Evolutionary conservation across 1,140 invertebrate genomes (phyloP).

Genomic region (Drosophila sechellia): DNA sequence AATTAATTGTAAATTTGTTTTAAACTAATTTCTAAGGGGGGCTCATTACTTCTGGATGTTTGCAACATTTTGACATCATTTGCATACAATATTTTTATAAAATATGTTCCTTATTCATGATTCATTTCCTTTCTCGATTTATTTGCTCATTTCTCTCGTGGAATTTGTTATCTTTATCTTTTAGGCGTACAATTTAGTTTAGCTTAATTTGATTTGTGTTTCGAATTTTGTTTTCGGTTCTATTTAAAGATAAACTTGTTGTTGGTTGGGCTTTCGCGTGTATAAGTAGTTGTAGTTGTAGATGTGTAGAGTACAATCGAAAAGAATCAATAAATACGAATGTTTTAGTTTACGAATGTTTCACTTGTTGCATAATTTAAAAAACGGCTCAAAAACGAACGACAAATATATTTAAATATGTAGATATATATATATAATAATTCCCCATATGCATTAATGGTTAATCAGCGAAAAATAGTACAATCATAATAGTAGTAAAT

Average conservation of each 20-base stretch:
- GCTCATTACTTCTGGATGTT: slow-evolving; percentile 67
- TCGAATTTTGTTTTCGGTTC: slow-evolving; percentile 38
- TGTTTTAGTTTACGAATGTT: slow-evolving; percentile 79
- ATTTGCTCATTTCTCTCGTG: slow-evolving; percentile 48
- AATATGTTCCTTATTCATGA: slow-evolving; percentile 68
- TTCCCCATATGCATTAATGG: slow-evolving; percentile 62
- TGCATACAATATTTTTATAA: slow-evolving; percentile 83
- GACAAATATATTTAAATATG: slow-evolving; percentile 64
- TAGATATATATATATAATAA: slow-evolving; percentile 63
- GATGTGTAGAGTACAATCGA: slow-evolving; percentile 64
- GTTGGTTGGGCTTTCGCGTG: slow-evolving; percentile 34
- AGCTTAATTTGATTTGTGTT: slow-evolving; percentile 76
- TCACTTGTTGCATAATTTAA: slow-evolving; percentile 55
- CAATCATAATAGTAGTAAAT: slow-evolving; percentile 74
- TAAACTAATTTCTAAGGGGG: slow-evolving; percentile 81
- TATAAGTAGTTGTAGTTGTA: slow-evolving; percentile 51
- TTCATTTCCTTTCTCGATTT: slow-evolving; percentile 43
- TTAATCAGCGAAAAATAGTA: slow-evolving; percentile 74
- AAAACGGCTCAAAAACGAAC: slow-evolving; percentile 79
- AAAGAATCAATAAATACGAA: slow-evolving; percentile 77
- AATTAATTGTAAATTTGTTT: slow-evolving; percentile 81
- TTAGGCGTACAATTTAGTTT: slow-evolving; percentile 77
- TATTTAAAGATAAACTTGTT: slow-evolving; percentile 53
- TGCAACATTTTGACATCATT: slow-evolving; percentile 82
- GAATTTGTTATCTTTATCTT: slow-evolving; percentile 45